Evolutionary conservation across 2,113 vertebrate genomes (phyloP), one percentile per base, ranked within the genome.

Genomic region (Corythaixoides concolor): DNA sequence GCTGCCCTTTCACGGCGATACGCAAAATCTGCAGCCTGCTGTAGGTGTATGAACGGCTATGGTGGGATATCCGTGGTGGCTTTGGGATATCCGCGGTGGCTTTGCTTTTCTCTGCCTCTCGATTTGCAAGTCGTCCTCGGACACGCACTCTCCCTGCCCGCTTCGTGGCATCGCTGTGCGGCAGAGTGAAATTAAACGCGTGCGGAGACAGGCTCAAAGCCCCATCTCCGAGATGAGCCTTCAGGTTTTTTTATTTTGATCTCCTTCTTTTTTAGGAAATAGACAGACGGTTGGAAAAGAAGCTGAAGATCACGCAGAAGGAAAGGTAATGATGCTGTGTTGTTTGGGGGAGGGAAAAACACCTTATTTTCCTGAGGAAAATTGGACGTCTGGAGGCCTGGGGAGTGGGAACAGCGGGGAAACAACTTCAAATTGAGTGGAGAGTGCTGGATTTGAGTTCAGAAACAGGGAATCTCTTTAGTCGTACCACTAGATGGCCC

Each of bases 281-380:
- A 99, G 99, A 99, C 97, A 99, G 99, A 97, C 98, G 98, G 94
- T 98, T 99, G 97, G 99, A 99, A 96, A 99, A 99, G 98, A 99
- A 99, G 97, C 98, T 99, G 97, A 98, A 98, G 97, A 99, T 99
- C 97, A 98, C 98, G 56, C 99, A 99, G 95, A 99, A 98, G 98
- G 99, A 99, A 98, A 99, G 98, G 99, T 99, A 98, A 98, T 93
- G 50, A 62, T 91, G 59, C 91, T 81, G 68, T 24, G 13, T 14
- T 21, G 66, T 50, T 58, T 15, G 62, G 89, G 32, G 8, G n/a
- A 37, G 24, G 63, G 28, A 20, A 52, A 43, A 19, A 20, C 78
- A 20, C 30, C 72, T 85, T n/a, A 1, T 59, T 94, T 58, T 88
- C 85, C 74, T 58, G 50, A 58, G 59, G 50, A n/a, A n/a, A n/a